Conservation (phyloP, 2,797 vertebrate genomes). For the Scarus forsteni region DNA sequence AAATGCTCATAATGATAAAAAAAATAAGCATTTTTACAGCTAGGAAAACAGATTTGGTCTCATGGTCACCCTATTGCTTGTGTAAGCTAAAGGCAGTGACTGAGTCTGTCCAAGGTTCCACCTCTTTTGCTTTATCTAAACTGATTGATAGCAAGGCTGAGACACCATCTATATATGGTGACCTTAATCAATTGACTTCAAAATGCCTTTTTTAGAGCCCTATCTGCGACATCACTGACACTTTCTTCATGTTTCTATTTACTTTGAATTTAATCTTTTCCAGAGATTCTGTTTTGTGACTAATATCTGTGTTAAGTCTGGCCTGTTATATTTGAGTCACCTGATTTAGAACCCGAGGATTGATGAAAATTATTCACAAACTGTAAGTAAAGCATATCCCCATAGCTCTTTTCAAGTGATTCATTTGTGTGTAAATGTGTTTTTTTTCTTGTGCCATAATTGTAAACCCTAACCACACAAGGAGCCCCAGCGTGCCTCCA, state of each 20-base stretch:
- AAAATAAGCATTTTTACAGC: no score
- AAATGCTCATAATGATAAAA: no score
- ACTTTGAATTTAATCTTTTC: no score
- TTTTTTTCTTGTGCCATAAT: neutral
- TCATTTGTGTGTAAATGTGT: neutral
- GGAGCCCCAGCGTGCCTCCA: neutral
- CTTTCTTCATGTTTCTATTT: neutral
- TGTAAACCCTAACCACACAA: conserved; percentile 3
- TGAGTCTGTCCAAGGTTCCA: no score
- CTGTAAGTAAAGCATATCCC: neutral
- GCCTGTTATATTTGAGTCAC: neutral
- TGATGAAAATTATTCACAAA: neutral
- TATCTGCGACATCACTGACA: neutral
- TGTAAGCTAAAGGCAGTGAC: no score
- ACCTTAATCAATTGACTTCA: no score
- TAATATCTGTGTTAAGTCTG: neutral
- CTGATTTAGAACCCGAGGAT: neutral
- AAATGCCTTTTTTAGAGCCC: neutral
- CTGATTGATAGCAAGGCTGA: no score
- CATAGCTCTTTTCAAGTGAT: neutral
- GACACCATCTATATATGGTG: no score
- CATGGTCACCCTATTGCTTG: no score
- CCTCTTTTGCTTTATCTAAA: no score
- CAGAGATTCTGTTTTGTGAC: no score
- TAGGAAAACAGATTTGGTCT: no score